Evolutionary conservation across 64 coral and sea anemone genomes (phyloP).

Genomic region (Montipora sp.): DNA sequence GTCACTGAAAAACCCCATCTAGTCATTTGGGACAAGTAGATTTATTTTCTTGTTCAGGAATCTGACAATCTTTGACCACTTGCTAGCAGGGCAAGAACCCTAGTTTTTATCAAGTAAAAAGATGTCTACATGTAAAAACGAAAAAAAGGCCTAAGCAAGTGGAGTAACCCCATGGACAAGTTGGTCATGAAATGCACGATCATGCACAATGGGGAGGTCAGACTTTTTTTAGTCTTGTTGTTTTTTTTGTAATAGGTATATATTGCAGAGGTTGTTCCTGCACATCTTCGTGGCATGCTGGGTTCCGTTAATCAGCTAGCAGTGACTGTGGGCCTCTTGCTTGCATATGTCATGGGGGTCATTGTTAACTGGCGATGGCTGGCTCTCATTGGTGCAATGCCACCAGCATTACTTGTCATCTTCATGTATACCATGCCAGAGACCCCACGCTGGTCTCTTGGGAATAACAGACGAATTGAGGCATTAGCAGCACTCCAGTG

Average conservation of each 20-base stretch:
- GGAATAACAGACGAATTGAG: slow-evolving; percentile 55
- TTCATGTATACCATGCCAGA: slow-evolving; percentile 82
- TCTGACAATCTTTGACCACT: too few relatives aligned
- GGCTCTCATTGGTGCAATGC: slow-evolving; percentile 71
- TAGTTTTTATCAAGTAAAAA: too few relatives aligned
- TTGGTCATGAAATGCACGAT: too few relatives aligned
- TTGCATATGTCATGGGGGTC: slow-evolving; percentile 76
- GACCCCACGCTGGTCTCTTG: slow-evolving; percentile 85
- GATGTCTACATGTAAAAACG: too few relatives aligned
- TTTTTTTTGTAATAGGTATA: slow-evolving; percentile 65
- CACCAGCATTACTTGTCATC: slow-evolving; percentile 51
- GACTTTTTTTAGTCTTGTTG: too few relatives aligned
- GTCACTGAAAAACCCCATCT: too few relatives aligned
- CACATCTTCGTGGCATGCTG: slow-evolving; percentile 71
- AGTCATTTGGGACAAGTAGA: too few relatives aligned
- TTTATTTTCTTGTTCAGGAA: too few relatives aligned
- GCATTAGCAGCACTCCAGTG: slow-evolving; percentile 66
- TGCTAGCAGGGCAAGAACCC: too few relatives aligned
- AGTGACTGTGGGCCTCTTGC: slow-evolving; percentile 69
- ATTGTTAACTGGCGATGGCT: slow-evolving; percentile 67
- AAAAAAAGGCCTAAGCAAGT: too few relatives aligned
- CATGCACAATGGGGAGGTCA: too few relatives aligned
- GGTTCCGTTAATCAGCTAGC: slow-evolving; percentile 81
- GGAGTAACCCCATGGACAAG: too few relatives aligned
- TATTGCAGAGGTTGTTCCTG: slow-evolving; percentile 88